Conservation (phyloP, 2,113 vertebrate species). For the Alethe diademata region DNA sequence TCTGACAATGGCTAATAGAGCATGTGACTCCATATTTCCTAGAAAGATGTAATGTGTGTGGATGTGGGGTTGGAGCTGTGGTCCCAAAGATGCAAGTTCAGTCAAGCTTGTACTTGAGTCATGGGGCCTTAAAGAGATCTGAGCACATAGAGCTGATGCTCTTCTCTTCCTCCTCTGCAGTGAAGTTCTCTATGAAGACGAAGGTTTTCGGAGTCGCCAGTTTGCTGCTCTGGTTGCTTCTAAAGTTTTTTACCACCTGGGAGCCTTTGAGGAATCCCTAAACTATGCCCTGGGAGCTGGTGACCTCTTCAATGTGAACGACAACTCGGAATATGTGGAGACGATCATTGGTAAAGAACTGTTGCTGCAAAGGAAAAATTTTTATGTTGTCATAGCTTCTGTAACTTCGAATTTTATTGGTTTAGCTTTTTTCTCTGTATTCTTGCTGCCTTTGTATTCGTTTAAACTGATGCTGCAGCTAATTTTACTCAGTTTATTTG, state of each 20-base stretch:
- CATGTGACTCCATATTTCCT: neutral
- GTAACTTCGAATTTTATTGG: neutral
- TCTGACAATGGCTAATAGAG: neutral
- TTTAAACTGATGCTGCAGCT: neutral
- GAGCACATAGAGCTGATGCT: neutral
- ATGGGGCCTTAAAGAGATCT: neutral
- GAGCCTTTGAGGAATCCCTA: constrained; percentile 97
- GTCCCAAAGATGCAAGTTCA: neutral
- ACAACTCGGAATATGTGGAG: constrained; percentile 98
- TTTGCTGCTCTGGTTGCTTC: constrained; percentile 98
- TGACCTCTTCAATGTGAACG: constrained; percentile 97
- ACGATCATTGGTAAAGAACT: constrained; percentile 92
- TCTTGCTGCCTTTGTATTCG: neutral
- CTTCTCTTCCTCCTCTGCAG: constrained; percentile 67
- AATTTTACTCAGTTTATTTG: neutral
- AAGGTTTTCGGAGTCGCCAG: constrained; percentile 91
- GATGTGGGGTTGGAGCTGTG: neutral
- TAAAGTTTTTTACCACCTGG: constrained; percentile 98
- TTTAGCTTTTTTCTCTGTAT: neutral
- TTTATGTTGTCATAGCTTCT: neutral
- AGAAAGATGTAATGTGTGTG: neutral
- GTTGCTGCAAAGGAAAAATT: neutral
- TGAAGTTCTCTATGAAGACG: constrained; percentile 97
- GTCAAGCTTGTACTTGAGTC: neutral
- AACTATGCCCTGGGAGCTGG: constrained; percentile 98